phyloP scores from a whole-genome alignment of 2,888 invertebrate species.

The Caenorhabditis zanzibari region DNA sequence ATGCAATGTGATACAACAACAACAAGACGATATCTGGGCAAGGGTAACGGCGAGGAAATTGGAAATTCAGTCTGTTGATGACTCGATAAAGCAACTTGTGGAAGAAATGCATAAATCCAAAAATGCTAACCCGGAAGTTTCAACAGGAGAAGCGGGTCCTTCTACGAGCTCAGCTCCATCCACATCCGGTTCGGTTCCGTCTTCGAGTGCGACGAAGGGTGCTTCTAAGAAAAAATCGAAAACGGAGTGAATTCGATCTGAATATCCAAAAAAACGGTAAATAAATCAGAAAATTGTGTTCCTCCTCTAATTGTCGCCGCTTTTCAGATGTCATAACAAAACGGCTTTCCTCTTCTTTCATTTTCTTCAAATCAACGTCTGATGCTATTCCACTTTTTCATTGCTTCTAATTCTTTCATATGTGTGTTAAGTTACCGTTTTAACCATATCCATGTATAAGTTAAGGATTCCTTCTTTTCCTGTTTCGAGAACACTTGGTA shows the following conservation, averaged over 20 bases:
- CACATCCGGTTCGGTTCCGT: too few species aligned
- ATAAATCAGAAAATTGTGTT: too few species aligned
- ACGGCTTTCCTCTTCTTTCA: background rate
- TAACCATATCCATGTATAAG: background rate
- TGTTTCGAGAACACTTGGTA: background rate
- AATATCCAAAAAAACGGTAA: background rate
- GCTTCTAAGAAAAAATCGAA: too few species aligned
- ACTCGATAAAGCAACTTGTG: background rate
- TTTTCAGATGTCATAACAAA: slow-evolving; percentile 43
- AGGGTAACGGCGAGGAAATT: background rate
- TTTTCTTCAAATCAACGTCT: background rate
- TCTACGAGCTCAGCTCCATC: too few species aligned
- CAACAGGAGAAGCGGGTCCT: too few species aligned
- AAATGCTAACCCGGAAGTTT: too few species aligned
- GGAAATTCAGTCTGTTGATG: background rate
- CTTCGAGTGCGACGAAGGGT: too few species aligned
- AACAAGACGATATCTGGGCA: background rate
- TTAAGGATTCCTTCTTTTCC: background rate
- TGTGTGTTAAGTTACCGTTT: background rate
- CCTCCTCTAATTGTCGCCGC: too few species aligned
- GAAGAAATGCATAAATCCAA: background rate
- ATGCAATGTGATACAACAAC: background rate
- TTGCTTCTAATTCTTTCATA: background rate
- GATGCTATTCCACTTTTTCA: background rate
- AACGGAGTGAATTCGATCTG: background rate